These are phyloP conservation scores for Vulpes vulpes DNA, from an alignment of 2,113 vertebrate species.

Conservation along the genomic window DNA sequence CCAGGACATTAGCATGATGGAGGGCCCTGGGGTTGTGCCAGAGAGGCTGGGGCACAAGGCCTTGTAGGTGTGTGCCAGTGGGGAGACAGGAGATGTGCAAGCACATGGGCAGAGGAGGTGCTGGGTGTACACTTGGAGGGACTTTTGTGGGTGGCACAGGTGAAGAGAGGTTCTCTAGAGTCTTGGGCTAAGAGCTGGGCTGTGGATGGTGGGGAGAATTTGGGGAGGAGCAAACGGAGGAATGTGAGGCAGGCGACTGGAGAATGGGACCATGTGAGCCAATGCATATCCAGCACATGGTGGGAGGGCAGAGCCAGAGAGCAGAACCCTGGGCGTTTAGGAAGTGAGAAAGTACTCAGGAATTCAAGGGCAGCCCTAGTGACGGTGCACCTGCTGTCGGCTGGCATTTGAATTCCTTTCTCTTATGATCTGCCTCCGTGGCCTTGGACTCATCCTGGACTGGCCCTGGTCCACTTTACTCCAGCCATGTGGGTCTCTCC, in stretches of 20 bases:
- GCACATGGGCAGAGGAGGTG: not conserved
- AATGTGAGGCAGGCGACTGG: not conserved
- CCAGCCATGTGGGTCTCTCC: not conserved
- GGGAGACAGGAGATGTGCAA: not conserved
- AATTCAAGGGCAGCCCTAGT: not conserved
- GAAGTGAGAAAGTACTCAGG: not conserved
- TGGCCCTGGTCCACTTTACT: not conserved
- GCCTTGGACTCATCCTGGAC: not conserved
- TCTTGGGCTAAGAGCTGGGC: not conserved
- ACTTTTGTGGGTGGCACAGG: not conserved
- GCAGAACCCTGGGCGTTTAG: too few relatives aligned
- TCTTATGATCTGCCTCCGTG: rapidly evolving
- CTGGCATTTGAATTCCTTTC: not conserved
- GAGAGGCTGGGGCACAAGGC: not conserved
- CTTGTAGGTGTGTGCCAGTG: rapidly evolving
- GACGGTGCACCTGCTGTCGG: not conserved
- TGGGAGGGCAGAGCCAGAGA: not conserved
- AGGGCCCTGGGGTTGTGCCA: not conserved
- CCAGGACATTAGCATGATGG: not conserved
- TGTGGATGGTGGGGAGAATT: not conserved
- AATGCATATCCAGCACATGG: rapidly evolving
- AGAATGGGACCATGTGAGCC: not conserved
- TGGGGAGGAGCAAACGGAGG: not conserved
- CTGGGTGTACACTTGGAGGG: not conserved
- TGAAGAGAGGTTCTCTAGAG: not conserved